Conservation (phyloP, 2,797 vertebrate genomes). For the Brachymystax lenok region DNA sequence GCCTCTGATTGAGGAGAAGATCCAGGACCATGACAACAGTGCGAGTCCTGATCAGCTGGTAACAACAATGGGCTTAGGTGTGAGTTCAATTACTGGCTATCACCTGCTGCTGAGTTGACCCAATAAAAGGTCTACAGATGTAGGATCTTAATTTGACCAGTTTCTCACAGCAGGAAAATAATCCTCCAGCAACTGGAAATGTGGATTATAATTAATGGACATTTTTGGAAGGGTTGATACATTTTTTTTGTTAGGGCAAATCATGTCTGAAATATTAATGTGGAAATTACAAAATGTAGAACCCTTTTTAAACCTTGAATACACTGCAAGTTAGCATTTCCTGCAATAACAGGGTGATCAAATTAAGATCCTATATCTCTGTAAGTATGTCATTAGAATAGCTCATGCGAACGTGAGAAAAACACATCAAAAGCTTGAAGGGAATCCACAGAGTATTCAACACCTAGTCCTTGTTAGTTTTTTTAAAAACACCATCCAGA, state of each 20-base stretch:
- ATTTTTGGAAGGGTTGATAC: too few species aligned
- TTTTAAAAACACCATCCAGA: conserved; percentile 53
- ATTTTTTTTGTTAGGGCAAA: too few species aligned
- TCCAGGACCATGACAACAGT: conserved; percentile 22
- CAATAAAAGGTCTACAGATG: conserved; percentile 68
- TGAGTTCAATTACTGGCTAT: conserved; percentile 68
- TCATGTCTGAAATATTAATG: too few species aligned
- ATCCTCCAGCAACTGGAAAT: too few species aligned
- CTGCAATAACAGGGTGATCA: too few species aligned
- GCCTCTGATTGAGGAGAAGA: background rate
- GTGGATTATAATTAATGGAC: too few species aligned
- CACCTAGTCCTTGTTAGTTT: conserved; percentile 75
- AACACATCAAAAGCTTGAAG: conserved; percentile 65
- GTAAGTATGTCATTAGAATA: conserved; percentile 62
- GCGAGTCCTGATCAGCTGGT: conserved; percentile 58
- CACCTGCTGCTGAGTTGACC: conserved; percentile 66
- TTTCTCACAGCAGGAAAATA: too few species aligned
- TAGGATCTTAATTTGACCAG: too few species aligned
- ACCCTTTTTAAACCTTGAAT: too few species aligned
- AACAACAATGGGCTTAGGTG: conserved; percentile 68
- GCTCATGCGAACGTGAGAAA: conserved; percentile 68
- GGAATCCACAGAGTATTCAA: conserved; percentile 61
- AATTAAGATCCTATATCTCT: too few species aligned
- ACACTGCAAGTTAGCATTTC: too few species aligned
- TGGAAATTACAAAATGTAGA: too few species aligned